Percentiles rank a stretch among this genome's conserved stretches.
Evolutionary conservation across 2,888 invertebrate genomes (phyloP).

Genomic region (Ophioninae sp.): DNA sequence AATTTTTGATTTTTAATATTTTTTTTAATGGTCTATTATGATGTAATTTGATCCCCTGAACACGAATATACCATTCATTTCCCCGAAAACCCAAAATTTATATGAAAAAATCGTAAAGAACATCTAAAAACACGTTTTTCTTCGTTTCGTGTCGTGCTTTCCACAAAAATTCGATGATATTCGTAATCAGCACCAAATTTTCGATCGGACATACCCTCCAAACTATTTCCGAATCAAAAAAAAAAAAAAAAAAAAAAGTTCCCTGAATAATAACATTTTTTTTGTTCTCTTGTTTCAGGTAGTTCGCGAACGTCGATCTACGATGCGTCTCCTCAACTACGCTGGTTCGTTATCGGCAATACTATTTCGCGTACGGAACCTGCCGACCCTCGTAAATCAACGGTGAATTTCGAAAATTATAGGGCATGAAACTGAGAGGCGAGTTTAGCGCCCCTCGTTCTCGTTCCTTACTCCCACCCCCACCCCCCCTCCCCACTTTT

Average conservation of each 20-base stretch:
- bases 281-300: too few relatives aligned
- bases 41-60: too few relatives aligned
- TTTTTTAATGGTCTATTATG: too few relatives aligned
- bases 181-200: not conserved
- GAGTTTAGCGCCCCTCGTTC: constrained; percentile 67
- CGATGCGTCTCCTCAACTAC: not conserved
- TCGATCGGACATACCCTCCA: not conserved
- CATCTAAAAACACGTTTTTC: too few relatives aligned
- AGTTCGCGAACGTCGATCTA: too few relatives aligned
- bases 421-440: constrained; percentile 73
- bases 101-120: too few relatives aligned
- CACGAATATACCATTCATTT: too few relatives aligned
- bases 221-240: not conserved
- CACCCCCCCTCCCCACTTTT: constrained; percentile 48
- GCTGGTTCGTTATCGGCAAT: not conserved
- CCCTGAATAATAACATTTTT: too few relatives aligned
- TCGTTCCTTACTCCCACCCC: constrained; percentile 53
- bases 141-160: not conserved
- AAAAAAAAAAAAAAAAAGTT: too few relatives aligned
- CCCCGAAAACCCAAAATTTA: too few relatives aligned
- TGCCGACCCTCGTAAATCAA: constrained; percentile 72
- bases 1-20: too few relatives aligned
- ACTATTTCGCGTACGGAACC: constrained; percentile 31
- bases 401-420: constrained; percentile 77
- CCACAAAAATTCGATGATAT: not conserved